These are phyloP conservation scores for Chamaea fasciata DNA, from an alignment of 2,113 vertebrate species.

Conservation along the genomic window DNA sequence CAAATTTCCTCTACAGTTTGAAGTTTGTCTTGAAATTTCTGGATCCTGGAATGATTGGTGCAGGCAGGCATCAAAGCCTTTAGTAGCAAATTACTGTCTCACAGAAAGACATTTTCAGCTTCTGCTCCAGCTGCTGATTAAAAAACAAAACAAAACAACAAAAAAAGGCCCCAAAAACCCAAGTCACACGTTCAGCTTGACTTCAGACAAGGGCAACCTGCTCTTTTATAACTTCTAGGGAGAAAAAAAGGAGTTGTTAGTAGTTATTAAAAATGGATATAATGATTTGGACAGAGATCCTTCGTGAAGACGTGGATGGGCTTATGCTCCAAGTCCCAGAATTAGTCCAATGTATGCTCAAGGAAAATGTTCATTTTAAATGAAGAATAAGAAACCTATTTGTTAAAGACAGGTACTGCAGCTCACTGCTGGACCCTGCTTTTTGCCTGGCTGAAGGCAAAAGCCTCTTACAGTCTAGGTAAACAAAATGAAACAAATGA, in stretches of 20 bases:
- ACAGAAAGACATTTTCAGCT: conserved; percentile 85
- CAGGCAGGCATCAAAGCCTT: conserved; percentile 76
- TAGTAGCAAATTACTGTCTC: conserved; percentile 84
- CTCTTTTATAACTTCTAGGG: conserved; percentile 77
- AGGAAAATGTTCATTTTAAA: conserved; percentile 61
- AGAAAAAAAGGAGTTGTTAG: conserved; percentile 78
- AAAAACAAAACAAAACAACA: conserved; percentile 19
- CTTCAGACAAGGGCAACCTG: conserved; percentile 81
- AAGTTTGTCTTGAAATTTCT: conserved; percentile 57
- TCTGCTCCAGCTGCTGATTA: conserved; percentile 80
- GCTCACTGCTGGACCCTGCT: conserved; percentile 72
- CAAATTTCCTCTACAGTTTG: conserved; percentile 30
- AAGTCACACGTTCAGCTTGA: conserved; percentile 80
- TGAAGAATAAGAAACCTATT: conserved; percentile 73
- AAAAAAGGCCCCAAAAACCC: conserved; percentile 18
- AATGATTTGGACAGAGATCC: conserved; percentile 75
- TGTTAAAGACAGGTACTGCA: conserved; percentile 72
- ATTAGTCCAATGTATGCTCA: conserved; percentile 71
- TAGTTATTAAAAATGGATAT: conserved; percentile 76
- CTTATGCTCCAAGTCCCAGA: conserved; percentile 69
- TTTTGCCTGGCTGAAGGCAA: conserved; percentile 78
- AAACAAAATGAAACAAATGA: conserved; percentile 72
- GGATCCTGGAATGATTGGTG: conserved; percentile 79
- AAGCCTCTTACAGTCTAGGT: conserved; percentile 79
- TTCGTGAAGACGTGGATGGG: conserved; percentile 71